Base-by-base conservation (phyloP, 1,140 invertebrate genomes). In the Phthorimaea operculella region DNA sequence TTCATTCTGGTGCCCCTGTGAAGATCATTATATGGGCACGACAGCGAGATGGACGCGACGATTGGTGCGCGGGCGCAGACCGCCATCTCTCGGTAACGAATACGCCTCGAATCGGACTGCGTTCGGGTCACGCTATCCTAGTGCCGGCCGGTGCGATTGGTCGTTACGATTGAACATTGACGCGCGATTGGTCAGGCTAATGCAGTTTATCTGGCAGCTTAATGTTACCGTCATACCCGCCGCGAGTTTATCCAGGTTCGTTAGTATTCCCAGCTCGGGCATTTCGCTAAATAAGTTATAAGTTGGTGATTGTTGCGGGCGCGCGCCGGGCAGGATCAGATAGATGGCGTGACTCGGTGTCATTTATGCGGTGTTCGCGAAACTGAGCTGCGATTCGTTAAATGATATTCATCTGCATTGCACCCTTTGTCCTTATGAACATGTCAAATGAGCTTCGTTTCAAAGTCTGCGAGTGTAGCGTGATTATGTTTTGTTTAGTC, bases 1-100 rank as follows among this genome's bases (percentile, higher is more conserved):
- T 84, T 84, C 81, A 84, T 85, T 85, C 82, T 83, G 68, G 68
- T 77, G 76, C 66, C 77, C 78, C 79, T 83, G 82, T 82, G 82
- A 83, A 83, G 82, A 85, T 84, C 81, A 84, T 85, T 85, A 83
- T 83, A 82, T 80, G 82, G 73, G 79, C 82, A 85, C 82, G 79
- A 85, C 82, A 85, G 74, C 67, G 76, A 77, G 82, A 85, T 85
- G 79, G 77, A 80, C 78, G 79, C 76, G 77, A 76, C 78, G 82
- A 85, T 85, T 83, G 79, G 76, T 70, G 72, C 68, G 58, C 47
- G 51, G 60, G 67, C 74, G 70, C 70, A 60, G 68, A 73, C 76
- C 72, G 79, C 75, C 79, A 79, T 83, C 79, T 80, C 76, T 63
- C 68, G 76, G 80, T 83, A 83, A 83, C 80, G 79, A 83, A 80